phyloP scores from a whole-genome alignment of 2,888 invertebrate species.

The Epistrophella euchroma region DNA sequence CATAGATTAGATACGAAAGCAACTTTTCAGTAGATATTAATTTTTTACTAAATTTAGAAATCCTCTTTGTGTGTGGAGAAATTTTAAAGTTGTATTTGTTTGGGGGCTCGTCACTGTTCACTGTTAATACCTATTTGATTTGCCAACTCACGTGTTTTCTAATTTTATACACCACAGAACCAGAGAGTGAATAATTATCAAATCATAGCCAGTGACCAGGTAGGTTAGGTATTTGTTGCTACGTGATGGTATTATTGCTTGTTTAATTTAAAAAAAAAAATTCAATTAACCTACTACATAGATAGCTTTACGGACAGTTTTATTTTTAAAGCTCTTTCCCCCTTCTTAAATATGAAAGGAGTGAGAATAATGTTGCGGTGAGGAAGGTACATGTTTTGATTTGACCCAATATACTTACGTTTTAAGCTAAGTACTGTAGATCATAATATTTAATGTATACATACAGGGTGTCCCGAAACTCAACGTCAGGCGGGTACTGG shows the following conservation, averaged over 20 bases:
- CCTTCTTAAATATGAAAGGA: background rate
- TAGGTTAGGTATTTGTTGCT: background rate
- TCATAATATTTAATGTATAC: too few species aligned
- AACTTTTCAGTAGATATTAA: background rate
- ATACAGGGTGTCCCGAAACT: too few species aligned
- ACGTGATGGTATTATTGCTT: background rate
- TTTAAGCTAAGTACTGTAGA: too few species aligned
- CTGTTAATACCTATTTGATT: background rate
- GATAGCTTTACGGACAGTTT: background rate
- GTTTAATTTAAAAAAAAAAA: background rate
- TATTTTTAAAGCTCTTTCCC: background rate
- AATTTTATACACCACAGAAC: background rate
- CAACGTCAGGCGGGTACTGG: too few species aligned
- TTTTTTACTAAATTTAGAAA: background rate
- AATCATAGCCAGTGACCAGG: background rate
- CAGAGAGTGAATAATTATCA: conserved; percentile 7
- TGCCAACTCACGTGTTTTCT: conserved; percentile 35
- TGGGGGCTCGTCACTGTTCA: conserved; percentile 28
- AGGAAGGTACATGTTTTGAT: background rate
- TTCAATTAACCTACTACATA: too few species aligned
- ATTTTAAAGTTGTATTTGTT: conserved; percentile 3
- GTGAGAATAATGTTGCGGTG: background rate
- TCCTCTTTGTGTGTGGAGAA: background rate
- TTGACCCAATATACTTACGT: background rate
- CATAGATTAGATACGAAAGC: conserved; percentile 6